Evolutionary conservation across 2,113 vertebrate genomes (phyloP), one percentile per base, ranked within the genome.

Genomic region (Notothenia coriiceps): DNA sequence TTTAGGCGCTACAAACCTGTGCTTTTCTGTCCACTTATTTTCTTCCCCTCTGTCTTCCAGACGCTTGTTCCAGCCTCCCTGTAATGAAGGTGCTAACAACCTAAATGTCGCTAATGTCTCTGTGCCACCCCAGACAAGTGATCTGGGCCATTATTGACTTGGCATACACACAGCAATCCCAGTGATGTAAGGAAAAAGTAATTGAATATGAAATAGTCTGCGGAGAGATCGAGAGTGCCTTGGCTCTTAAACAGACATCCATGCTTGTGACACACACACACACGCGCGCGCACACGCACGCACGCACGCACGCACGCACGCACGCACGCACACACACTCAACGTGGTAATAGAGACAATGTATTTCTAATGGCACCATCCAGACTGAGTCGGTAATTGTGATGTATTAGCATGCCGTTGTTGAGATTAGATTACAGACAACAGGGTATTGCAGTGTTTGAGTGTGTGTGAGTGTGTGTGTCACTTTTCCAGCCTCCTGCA

Each of bases 351-450:
- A 87, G 66, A 88, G 84, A 82, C 77, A 80, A 86, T 87, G 89
- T 85, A 87, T 88, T 94, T 91, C 82, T 76, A 90, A 91, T 90
- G 89, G 86, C 86, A 89, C 81, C 79, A 80, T 77, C 80, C 85
- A 87, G 88, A 83, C 82, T 86, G 83, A 80, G 68, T 64, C 49
- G 86, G 79, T 94, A 92, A 91, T 92, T 87, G 89, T 90, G 88
- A 92, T 90, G 75, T 87, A 93, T 91, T 92, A 88, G 84, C 82
- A 89, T 80, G 86, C 74, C 10, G 52, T 50, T 68, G 65, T 65
- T 84, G 62, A 80, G 80, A 93, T 93, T 89, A 89, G 86, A 86
- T 91, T 89, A 90, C 72, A 75, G 74, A 88, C n/a, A 86, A 82
- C 88, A 74, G 75, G 79, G 70, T 83, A 78, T 77, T 85, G 72